phyloP scores from a whole-genome alignment of 2,113 vertebrate genomes.

The Fregata magnificens region DNA sequence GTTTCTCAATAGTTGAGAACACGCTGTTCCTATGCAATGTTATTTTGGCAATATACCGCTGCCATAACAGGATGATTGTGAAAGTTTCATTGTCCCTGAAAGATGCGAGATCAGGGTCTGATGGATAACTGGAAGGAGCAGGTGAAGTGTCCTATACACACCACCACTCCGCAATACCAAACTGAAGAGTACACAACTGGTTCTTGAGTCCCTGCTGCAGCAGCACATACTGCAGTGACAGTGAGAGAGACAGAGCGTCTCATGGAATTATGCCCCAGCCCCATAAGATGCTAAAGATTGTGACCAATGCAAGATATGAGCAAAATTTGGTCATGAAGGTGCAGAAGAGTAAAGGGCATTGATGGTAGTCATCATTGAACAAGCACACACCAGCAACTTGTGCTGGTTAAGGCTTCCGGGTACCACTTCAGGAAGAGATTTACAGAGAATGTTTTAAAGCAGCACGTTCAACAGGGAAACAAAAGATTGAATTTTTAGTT shows the following conservation, averaged over 20 bases:
- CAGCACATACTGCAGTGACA: not conserved
- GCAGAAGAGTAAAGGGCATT: not conserved
- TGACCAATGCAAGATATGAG: not conserved
- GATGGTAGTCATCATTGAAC: not conserved
- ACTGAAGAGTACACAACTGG: not conserved
- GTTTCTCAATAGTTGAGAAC: not conserved
- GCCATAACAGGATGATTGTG: not conserved
- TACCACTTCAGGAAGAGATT: not conserved
- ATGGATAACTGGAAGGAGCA: not conserved
- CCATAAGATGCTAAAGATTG: not conserved
- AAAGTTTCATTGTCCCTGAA: not conserved
- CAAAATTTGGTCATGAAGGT: not conserved
- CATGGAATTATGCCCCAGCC: not conserved
- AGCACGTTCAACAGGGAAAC: not conserved
- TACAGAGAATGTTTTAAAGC: not conserved
- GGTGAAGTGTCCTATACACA: not conserved
- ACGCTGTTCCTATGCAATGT: rapidly evolving
- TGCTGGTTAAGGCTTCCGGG: not conserved
- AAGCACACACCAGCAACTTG: not conserved
- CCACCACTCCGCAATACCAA: not conserved
- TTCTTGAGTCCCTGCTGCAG: not conserved
- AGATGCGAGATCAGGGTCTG: not conserved
- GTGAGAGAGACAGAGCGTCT: not conserved
- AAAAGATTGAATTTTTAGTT: not conserved
- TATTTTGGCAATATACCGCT: not conserved